phyloP scores from a whole-genome alignment of 2,113 vertebrate genomes.

The Daphoenositta chrysoptera region DNA sequence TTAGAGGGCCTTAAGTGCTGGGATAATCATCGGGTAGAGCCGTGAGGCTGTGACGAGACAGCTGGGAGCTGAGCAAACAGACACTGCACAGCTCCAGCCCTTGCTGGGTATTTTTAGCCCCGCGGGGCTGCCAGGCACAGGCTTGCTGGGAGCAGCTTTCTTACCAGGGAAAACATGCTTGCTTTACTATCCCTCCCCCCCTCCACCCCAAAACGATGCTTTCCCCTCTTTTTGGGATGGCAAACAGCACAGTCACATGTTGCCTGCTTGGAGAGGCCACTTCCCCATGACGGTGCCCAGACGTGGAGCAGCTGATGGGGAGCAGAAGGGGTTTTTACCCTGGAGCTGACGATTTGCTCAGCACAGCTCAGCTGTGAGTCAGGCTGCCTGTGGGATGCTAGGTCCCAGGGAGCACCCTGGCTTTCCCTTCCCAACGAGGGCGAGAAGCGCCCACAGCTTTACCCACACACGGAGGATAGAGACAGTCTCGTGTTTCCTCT shows the following conservation, averaged over 20 bases:
- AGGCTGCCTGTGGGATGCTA: not conserved
- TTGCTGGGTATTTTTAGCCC: slow-evolving; percentile 54
- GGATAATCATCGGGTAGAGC: not conserved
- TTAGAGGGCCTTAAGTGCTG: not conserved
- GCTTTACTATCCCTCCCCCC: not conserved
- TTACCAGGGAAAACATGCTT: not conserved
- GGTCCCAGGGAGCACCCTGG: not conserved
- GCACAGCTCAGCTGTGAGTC: not conserved
- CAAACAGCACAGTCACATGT: not conserved
- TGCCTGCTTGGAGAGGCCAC: not conserved
- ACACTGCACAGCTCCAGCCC: not conserved
- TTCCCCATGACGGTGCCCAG: accelerated
- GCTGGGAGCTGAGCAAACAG: slow-evolving; percentile 45
- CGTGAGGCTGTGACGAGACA: not conserved
- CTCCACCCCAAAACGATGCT: not conserved
- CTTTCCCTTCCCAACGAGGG: not conserved
- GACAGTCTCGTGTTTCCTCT: not conserved
- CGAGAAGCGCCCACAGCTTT: not conserved
- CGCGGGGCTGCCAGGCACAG: slow-evolving; percentile 5
- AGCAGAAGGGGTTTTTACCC: not conserved
- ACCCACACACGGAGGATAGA: not conserved
- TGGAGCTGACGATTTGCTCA: not conserved
- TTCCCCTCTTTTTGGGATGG: not conserved
- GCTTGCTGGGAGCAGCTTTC: slow-evolving; percentile 4
- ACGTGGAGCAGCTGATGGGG: not conserved